Percentiles rank a stretch among this genome's conserved stretches.
Evolutionary conservation across 2,797 vertebrate species (phyloP).

Genomic region (Setipinna tenuifilis): DNA sequence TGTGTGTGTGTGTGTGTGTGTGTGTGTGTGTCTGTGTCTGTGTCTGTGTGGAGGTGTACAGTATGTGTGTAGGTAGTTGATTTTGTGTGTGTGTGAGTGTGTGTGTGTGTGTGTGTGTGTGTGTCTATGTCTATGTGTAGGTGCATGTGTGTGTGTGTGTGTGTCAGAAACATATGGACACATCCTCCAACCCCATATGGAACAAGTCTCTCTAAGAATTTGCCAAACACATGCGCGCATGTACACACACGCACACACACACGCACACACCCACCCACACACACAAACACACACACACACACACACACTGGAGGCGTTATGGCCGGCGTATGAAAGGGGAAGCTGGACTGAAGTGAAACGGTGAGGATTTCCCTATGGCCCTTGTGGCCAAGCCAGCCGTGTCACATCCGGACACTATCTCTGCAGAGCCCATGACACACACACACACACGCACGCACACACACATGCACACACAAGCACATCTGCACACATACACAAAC

Average conservation of each 20-base stretch:
- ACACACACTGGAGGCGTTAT: no score
- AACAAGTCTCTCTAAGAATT: slow-evolving; percentile 4
- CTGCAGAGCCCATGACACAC: not conserved
- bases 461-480: not conserved
- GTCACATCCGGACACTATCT: not conserved
- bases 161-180: slow-evolving; percentile 8
- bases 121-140: not conserved
- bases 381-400: not conserved
- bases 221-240: slow-evolving; percentile 43
- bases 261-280: no score
- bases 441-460: not conserved
- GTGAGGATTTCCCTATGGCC: not conserved
- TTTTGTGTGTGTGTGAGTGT: not conserved
- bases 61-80: not conserved
- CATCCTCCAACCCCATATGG: not conserved
- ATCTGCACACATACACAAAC: not conserved
- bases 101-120: not conserved
- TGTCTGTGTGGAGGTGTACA: not conserved
- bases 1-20: not conserved
- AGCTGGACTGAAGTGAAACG: not conserved
- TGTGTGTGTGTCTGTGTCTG: not conserved
- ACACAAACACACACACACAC: no score
- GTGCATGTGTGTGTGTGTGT: not conserved
- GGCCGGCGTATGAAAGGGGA: not conserved
- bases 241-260: not conserved